phyloP scores from a whole-genome alignment of 1,140 invertebrate species.

The Drepana arcuata region DNA sequence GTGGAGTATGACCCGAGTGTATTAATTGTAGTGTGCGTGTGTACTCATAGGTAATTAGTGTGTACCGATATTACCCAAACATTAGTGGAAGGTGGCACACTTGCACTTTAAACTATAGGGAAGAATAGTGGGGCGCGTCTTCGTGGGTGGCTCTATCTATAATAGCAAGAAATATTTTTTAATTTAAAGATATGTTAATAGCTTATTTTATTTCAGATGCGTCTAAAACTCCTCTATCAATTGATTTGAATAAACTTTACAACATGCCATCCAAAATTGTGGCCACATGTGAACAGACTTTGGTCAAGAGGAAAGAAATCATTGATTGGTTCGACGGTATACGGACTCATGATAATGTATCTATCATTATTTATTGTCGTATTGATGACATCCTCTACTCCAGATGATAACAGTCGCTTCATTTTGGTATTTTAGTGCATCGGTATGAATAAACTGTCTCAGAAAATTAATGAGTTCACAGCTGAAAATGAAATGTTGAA shows the following conservation, averaged over 20 bases:
- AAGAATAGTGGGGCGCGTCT: too few relatives aligned
- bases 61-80: too few relatives aligned
- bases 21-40: too few relatives aligned
- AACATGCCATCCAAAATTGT: conserved; percentile 43
- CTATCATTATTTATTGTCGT: background rate
- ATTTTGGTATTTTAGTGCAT: conserved; percentile 27
- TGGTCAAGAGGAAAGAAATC: conserved; percentile 41
- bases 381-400: background rate
- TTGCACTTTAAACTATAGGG: too few relatives aligned
- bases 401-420: background rate
- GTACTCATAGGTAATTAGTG: too few relatives aligned
- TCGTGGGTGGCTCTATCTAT: too few relatives aligned
- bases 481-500: conserved; percentile 46
- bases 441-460: conserved; percentile 24
- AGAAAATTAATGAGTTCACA: conserved; percentile 50
- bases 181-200: too few relatives aligned
- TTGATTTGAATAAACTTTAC: conserved; percentile 37
- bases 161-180: too few relatives aligned
- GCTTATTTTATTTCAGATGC: background rate
- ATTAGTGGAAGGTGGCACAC: too few relatives aligned
- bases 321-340: conserved; percentile 47
- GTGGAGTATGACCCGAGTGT: too few relatives aligned
- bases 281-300: conserved; percentile 36
- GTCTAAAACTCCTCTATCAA: conserved; percentile 16
- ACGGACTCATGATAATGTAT: conserved; percentile 33